These are phyloP conservation scores for Cinclus cinclus DNA, from an alignment of 2,113 vertebrate genomes.

Conservation along the genomic window DNA sequence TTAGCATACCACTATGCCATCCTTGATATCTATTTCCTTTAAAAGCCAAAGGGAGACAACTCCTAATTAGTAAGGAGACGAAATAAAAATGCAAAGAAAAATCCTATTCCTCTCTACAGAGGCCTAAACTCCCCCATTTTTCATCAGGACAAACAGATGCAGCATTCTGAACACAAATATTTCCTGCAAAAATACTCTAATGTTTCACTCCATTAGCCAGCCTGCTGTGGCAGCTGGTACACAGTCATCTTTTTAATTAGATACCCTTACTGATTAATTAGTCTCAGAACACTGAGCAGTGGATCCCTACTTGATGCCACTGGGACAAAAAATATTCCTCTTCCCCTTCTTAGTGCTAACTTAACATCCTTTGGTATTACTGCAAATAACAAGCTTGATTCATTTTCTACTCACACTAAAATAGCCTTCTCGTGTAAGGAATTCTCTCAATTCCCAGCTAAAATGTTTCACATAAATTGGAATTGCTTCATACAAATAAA, in stretches of 20 bases:
- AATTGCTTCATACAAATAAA: not conserved
- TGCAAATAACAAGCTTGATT: slow-evolving; percentile 17
- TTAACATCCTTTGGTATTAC: not conserved
- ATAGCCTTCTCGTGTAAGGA: not conserved
- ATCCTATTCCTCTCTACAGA: rapidly evolving
- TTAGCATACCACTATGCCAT: not conserved
- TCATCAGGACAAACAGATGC: not conserved
- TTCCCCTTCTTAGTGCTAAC: not conserved
- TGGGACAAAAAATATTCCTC: slow-evolving; percentile 35
- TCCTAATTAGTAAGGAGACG: not conserved
- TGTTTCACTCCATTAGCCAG: slow-evolving; percentile 47
- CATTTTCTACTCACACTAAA: slow-evolving; percentile 23
- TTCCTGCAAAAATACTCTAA: slow-evolving; percentile 8
- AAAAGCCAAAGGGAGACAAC: not conserved
- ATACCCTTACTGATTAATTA: slow-evolving; percentile 74
- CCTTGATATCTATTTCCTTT: not conserved
- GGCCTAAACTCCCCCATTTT: not conserved
- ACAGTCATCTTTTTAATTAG: slow-evolving; percentile 74
- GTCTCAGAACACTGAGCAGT: slow-evolving; percentile 63
- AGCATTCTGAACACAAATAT: slow-evolving; percentile 19
- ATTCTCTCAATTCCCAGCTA: not conserved
- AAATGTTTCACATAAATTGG: not conserved
- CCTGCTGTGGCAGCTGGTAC: slow-evolving; percentile 64
- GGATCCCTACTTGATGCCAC: not conserved
- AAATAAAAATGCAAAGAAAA: not conserved